Conservation (phyloP, 2,113 vertebrate genomes). For the Nannospalax galili region DNA sequence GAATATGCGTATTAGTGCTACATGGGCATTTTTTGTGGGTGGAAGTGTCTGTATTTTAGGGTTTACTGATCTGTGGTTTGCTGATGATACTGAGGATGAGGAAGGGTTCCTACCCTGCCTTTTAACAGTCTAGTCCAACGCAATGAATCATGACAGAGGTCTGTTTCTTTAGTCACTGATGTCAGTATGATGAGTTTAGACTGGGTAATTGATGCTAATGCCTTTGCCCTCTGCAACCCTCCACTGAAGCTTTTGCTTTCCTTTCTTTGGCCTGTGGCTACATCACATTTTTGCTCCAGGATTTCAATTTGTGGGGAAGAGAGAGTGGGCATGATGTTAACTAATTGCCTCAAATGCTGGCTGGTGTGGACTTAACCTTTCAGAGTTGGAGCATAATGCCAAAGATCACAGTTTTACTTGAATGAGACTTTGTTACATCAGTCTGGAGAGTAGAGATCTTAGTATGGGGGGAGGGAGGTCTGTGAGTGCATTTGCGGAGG, state of each 20-base stretch:
- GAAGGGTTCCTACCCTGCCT: background rate
- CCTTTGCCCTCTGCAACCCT: slow-evolving; percentile 29
- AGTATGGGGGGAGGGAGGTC: background rate
- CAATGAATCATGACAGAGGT: background rate
- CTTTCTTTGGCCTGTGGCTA: slow-evolving; percentile 17
- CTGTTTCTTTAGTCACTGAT: background rate
- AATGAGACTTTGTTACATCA: background rate
- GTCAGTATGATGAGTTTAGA: background rate
- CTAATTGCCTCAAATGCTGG: background rate
- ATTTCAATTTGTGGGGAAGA: slow-evolving; percentile 55
- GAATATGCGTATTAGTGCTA: background rate
- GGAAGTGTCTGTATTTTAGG: background rate
- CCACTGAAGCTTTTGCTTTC: slow-evolving; percentile 35
- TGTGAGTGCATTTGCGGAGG: background rate
- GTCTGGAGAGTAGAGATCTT: background rate
- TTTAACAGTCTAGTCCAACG: background rate
- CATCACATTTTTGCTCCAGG: slow-evolving; percentile 14
- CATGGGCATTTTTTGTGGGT: background rate
- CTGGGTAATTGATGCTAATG: background rate
- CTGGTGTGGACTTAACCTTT: slow-evolving; percentile 30
- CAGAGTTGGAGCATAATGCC: background rate
- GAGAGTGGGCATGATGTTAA: slow-evolving; percentile 26
- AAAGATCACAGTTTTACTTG: background rate
- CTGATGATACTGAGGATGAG: slow-evolving; percentile 5
- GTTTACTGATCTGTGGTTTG: background rate